A percentile compares a stretch with the other conserved stretches of the same genome.
Conservation (phyloP, 2,113 vertebrate genomes). For the Acrocephalus kingi region DNA sequence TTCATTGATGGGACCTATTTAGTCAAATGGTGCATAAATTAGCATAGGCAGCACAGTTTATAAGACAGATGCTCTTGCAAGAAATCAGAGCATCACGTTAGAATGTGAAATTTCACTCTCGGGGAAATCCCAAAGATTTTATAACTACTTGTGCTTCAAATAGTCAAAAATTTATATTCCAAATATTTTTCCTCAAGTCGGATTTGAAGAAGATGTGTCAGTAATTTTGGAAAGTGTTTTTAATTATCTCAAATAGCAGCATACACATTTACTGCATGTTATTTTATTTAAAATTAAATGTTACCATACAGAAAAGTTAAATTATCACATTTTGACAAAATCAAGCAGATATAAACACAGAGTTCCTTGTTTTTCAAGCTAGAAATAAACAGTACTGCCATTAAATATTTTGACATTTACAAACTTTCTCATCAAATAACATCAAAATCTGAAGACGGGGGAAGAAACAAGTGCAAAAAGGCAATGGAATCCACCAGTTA, state of each 20-base stretch:
- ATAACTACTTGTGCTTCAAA: not conserved
- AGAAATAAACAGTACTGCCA: not conserved
- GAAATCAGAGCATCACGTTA: not conserved
- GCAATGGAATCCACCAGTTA: not conserved
- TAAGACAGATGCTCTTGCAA: not conserved
- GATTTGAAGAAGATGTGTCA: not conserved
- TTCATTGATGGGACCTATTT: not conserved
- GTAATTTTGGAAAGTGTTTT: not conserved
- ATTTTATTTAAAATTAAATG: not conserved
- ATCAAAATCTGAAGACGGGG: not conserved
- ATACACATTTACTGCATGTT: not conserved
- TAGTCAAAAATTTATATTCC: not conserved
- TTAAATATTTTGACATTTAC: not conserved
- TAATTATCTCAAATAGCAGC: not conserved
- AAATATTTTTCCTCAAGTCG: not conserved
- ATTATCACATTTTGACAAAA: not conserved
- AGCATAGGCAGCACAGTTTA: not conserved
- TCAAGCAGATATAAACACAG: not conserved
- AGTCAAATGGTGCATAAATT: conserved; percentile 11
- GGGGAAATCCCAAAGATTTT: not conserved
- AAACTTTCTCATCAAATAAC: not conserved
- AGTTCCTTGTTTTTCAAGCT: not conserved
- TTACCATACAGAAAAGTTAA: not conserved
- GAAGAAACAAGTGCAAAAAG: not conserved
- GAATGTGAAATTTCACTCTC: not conserved